Evolutionary conservation across 2,113 vertebrate genomes (phyloP).

Genomic region (Telmatochromis sp.): DNA sequence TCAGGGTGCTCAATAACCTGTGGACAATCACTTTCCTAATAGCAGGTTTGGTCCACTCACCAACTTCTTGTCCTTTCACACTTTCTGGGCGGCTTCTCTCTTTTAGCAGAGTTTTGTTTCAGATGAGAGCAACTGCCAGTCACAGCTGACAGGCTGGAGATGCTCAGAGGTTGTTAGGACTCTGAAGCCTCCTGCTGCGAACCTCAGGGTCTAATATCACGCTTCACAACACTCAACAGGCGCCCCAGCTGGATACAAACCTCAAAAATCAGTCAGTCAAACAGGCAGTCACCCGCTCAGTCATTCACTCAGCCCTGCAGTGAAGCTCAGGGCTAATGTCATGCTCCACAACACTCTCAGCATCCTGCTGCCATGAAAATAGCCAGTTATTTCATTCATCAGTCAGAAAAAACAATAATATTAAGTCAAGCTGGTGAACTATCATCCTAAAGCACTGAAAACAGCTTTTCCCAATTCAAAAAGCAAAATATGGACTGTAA

Average conservation of each 20-base stretch:
- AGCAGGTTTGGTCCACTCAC: background rate
- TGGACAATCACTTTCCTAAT: background rate
- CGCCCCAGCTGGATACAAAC: background rate
- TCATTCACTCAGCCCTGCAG: background rate
- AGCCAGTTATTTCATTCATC: background rate
- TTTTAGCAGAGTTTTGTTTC: slow-evolving; percentile 13
- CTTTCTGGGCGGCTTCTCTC: background rate
- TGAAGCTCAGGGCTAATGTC: slow-evolving; percentile 22
- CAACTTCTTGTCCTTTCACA: background rate
- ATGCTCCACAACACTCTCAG: background rate
- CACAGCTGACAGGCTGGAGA: slow-evolving; percentile 19
- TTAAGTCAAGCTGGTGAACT: background rate
- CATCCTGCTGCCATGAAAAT: background rate
- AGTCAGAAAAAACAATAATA: background rate
- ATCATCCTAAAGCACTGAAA: background rate
- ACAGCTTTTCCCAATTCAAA: background rate
- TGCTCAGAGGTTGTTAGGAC: slow-evolving; percentile 34
- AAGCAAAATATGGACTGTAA: background rate
- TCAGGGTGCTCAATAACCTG: background rate
- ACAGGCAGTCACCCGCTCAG: background rate
- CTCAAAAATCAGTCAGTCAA: slow-evolving; percentile 28
- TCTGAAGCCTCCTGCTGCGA: slow-evolving; percentile 2
- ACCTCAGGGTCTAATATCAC: slow-evolving; percentile 52
- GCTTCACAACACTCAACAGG: slow-evolving; percentile 35
- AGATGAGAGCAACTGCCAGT: slow-evolving; percentile 34